Evolutionary conservation across 2,113 vertebrate species (phyloP).

Genomic region (Menura novaehollandiae): DNA sequence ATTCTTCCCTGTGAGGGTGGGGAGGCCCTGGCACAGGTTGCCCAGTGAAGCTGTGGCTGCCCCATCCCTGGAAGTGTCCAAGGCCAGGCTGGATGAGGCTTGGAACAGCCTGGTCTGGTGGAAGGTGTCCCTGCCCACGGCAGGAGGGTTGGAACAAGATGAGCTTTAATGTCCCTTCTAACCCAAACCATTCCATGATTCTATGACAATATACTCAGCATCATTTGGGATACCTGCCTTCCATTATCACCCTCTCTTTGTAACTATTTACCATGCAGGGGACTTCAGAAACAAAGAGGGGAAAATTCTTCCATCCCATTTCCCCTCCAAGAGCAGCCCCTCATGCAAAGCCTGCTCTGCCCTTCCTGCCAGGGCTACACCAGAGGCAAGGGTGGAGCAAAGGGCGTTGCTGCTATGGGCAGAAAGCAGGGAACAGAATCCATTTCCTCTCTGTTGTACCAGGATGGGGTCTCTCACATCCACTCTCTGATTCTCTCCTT

Average conservation of each 20-base stretch:
- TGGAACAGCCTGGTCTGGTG: background rate
- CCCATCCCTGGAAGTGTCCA: background rate
- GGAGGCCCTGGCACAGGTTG: rapidly evolving
- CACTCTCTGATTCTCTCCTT: background rate
- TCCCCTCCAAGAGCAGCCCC: background rate
- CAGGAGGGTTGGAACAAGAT: background rate
- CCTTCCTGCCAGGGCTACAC: background rate
- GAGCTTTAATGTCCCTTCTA: background rate
- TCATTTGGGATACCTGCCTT: background rate
- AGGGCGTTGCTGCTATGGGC: background rate
- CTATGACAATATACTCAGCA: background rate
- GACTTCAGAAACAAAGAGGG: background rate
- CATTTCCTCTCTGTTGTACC: background rate
- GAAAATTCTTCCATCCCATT: background rate
- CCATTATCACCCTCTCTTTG: background rate
- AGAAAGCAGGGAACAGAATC: background rate
- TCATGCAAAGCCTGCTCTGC: background rate
- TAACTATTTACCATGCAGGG: background rate
- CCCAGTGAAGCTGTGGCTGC: background rate
- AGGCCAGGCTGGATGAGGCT: rapidly evolving
- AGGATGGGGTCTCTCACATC: background rate
- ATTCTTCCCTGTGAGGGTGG: background rate
- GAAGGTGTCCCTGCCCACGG: background rate
- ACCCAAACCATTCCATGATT: background rate
- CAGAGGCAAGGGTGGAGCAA: background rate